Evolutionary conservation across 2,888 invertebrate genomes (phyloP), one percentile per base, ranked within the genome.

Genomic region (Aethes cnicana): DNA sequence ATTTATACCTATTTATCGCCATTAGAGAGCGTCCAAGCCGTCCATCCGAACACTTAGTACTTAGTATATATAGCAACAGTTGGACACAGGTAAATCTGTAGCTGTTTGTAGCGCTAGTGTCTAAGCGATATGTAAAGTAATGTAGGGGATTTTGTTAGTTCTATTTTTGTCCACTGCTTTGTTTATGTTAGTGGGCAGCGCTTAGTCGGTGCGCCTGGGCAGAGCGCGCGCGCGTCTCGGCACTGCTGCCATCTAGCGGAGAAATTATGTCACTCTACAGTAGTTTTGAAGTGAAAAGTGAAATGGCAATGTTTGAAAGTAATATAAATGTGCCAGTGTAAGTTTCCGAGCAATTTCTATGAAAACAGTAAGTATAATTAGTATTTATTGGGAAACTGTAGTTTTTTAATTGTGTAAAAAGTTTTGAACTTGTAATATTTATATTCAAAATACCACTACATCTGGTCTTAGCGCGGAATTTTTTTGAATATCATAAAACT

Each of bases 161-260:
- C 28, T 23, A n/a, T 5, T 28, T 48, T 14, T 18, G 25, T n/a
- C 54, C 33, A 41, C 39, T 7, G 11, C n/a, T n/a, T 18, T 2
- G n/a, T 44, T 32, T 32, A 48, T 33, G 56, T 37, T 14, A 7
- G 54, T 36, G 41, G n/a, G 11, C 25, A 9, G 2, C 9, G 21
- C 33, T 26, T 33, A 32, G 16, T 41, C 47, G 50, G 21, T 20
- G 28, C 23, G 30, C 3, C 2, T 8, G 20, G 23, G 30, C 50
- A 50, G 46, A 42, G 46, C 30, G 20, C 33, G 47, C 50, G 42
- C 47, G 44, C 47, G 47, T 43, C 9, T n/a, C 52, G 42, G 16
- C 32, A 20, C 35, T 33, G 18, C 12, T 30, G 50, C 33, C 54
- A 35, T 52, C 46, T 43, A 47, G 55, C 18, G 41, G 36, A 20